These are phyloP conservation scores for Parambassis ranga DNA, from an alignment of 2,797 vertebrate genomes.

Conservation along the genomic window DNA sequence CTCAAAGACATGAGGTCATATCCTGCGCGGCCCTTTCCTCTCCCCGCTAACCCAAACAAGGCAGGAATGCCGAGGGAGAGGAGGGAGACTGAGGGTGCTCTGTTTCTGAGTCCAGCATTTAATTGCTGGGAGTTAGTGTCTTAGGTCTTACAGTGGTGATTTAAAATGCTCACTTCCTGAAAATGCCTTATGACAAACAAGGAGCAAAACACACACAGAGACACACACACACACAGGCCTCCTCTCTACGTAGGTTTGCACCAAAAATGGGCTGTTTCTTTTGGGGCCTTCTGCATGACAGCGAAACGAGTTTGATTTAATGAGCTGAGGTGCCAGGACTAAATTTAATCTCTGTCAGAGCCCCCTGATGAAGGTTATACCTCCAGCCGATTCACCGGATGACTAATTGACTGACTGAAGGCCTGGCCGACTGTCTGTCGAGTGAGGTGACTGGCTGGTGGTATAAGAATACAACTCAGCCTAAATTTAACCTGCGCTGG, in stretches of 20 bases:
- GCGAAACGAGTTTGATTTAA: conserved; percentile 65
- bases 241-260: conserved; percentile 4
- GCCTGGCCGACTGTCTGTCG: conserved; percentile 63
- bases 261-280: conserved; percentile 45
- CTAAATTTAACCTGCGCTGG: conserved; percentile 89
- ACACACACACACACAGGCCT: not conserved
- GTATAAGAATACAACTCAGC: conserved; percentile 87
- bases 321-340: conserved; percentile 64
- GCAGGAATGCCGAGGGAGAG: conserved; percentile 64
- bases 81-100: conserved; percentile 55
- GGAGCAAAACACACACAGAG: conserved; percentile 3
- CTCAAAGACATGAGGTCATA: conserved; percentile 85
- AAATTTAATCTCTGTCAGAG: conserved; percentile 68
- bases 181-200: conserved; percentile 1
- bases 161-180: not conserved
- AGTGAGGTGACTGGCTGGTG: conserved; percentile 61
- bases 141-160: not conserved
- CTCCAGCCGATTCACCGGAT: conserved; percentile 62
- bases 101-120: conserved; percentile 35
- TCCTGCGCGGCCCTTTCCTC: conserved; percentile 83
- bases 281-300: conserved; percentile 32
- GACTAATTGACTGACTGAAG: conserved; percentile 71
- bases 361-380: conserved; percentile 67
- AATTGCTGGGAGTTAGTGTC: conserved; percentile 15
- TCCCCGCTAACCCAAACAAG: conserved; percentile 82